Base-by-base conservation (phyloP, 2,113 vertebrate genomes). In the Sceloporus tristichus region DNA sequence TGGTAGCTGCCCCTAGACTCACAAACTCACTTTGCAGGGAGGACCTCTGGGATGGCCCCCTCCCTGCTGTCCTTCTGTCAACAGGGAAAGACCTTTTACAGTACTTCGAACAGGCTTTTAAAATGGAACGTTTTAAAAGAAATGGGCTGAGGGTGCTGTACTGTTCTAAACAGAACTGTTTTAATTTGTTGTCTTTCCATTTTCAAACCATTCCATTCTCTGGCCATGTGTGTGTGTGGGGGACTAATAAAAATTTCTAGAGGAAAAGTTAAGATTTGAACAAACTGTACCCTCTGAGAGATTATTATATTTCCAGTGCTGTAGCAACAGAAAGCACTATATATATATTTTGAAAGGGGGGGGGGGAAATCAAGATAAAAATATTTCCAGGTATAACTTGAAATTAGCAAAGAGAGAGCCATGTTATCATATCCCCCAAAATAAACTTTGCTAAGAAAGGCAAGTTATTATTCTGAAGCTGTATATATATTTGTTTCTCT, bases 381-480 rank as follows among this genome's bases (percentile, higher is more conserved):
- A 1, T 16, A 84, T 23, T 73, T 74, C 0, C 89, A 76, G 82
- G 0, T 53, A 84, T 0, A 85, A 88, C 88, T 89, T 70, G 81
- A 92, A 62, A 75, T 53, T 87, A 92, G 84, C 87, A 84, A 3
- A 0, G 62, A 85, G 59, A 88, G 79, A 91, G 90, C 92, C 91
- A 86, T 71, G 85, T 48, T 91, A 23, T 90, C 18, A 59, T 78
- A 92, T 34, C 62, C 75, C 21, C 42, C 16, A 53, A 78, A 53
- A 29, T 53, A 68, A 19, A 23, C 9, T 29, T 86, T 85, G 83
- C 65, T 84, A 88, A 87, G 84, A 68, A 88, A 48, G 82, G 34
- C 11, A 71, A 10, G 80, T 91, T 91, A 92, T 80, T 4, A 92
- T 94, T 89, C 54, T 9, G 29, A 95, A 91, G 85, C 79, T 84